Base-by-base conservation (phyloP, 2,888 invertebrate genomes). In the Leptinotarsa tumamoca region DNA sequence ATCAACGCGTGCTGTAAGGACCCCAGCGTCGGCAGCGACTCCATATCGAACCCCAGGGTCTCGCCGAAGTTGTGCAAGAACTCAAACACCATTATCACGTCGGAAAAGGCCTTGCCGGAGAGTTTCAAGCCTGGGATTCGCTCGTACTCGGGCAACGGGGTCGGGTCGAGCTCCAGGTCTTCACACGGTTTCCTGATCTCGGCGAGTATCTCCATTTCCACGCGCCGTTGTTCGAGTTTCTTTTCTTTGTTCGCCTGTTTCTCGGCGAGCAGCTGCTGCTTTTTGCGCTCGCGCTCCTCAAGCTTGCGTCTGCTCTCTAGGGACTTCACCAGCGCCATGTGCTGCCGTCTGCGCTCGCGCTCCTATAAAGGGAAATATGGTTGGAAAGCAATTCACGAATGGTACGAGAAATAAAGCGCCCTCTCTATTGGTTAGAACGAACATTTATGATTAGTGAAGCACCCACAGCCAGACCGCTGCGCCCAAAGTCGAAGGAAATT, bases 21-120 rank as follows among this genome's bases (percentile, higher is more conserved):
- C 87, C 95, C 95, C 82, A 99, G 88, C 0, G 95, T 94, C 3
- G 98, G 98, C 80, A 97, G 88, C 4, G 94, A 93, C 73, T 96
- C 96, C 93, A 95, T 93, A 84, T 97, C 96, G 85, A 98, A 97
- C 72, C 97, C 98, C 2, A 99, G 90, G 0, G 97, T 96, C 88
- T 96, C 96, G 70, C 96, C 97, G 86, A 99, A 99, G 89, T 98
- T 98, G 85, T 98, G 95, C 81, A 98, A 90, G 87, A 99, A 99
- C 90, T 99, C 98, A 86, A 95, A 95, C n/a, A 97, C 95, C 94
- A 98, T 98, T 27, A 99, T 90, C 63, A 95, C 91, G 88, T 98
- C 96, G 0, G 96, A 95, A 90, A 98, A 96, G 0, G 98, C 97
- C 86, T 95, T 94, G 0, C 97, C 97, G 1, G 95, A 91, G 71